Evolutionary conservation across 2,113 vertebrate genomes (phyloP).

Genomic region (Apus apus): DNA sequence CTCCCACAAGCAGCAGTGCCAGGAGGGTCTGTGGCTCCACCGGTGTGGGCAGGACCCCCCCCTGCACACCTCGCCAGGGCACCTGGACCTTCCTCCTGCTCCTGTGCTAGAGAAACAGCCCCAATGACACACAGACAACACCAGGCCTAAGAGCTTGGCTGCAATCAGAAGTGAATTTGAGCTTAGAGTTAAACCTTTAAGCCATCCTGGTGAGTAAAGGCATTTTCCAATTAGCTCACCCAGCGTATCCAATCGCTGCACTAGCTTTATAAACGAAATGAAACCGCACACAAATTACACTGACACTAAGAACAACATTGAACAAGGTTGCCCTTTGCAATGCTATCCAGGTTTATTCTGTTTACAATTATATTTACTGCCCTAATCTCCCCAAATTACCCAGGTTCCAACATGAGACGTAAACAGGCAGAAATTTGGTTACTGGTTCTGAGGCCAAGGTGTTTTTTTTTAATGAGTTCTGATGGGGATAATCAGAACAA

Average conservation of each 20-base stretch:
- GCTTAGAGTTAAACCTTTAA: not conserved
- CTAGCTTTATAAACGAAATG: not conserved
- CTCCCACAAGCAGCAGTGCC: not conserved
- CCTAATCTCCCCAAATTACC: not conserved
- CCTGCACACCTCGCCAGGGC: not conserved
- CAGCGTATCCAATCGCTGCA: not conserved
- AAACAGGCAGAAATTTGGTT: constrained; percentile 14
- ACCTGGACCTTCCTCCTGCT: rapidly evolving
- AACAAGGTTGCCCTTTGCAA: constrained; percentile 6
- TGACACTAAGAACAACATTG: not conserved
- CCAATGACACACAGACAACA: rapidly evolving
- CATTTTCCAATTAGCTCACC: not conserved
- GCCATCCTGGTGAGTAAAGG: not conserved
- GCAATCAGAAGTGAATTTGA: not conserved
- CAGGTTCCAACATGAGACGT: not conserved
- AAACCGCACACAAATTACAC: constrained; percentile 34
- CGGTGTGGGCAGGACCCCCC: not conserved
- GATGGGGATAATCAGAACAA: not conserved
- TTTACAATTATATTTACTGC: constrained; percentile 15
- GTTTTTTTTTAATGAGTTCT: not conserved
- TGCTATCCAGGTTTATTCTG: not conserved
- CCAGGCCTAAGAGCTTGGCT: rapidly evolving
- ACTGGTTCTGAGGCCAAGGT: not conserved
- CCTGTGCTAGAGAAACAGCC: not conserved
- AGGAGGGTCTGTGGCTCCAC: not conserved